Evolutionary conservation across 2,888 invertebrate species (phyloP).

Genomic region (Anorthoa munda): DNA sequence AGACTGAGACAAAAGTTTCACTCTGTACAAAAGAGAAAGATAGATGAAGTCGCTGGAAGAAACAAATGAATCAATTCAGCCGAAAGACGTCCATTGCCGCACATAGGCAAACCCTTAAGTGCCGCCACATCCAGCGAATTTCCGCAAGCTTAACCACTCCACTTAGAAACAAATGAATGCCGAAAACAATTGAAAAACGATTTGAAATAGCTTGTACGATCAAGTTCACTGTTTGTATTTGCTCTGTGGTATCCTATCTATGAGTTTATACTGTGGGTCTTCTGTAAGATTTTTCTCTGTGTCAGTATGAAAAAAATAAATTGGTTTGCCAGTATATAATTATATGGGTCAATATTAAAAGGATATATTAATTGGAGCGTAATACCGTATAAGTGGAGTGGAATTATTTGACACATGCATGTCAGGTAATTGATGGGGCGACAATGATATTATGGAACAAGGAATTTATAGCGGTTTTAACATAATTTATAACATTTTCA

Average conservation of each 20-base stretch:
- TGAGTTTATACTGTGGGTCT: neutral
- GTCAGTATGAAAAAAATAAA: slow-evolving; percentile 8
- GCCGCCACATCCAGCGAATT: no score
- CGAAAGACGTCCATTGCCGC: no score
- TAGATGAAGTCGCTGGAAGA: no score
- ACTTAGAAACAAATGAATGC: neutral
- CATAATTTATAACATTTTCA: slow-evolving; percentile 4
- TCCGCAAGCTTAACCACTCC: no score
- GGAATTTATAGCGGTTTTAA: slow-evolving; percentile 12
- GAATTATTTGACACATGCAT: slow-evolving; percentile 35
- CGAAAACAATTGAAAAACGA: neutral
- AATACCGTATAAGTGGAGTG: slow-evolving; percentile 7
- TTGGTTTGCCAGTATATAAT: slow-evolving; percentile 36
- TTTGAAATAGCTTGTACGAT: rapidly evolving
- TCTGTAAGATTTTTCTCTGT: slow-evolving; percentile 8
- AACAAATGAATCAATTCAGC: neutral
- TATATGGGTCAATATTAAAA: slow-evolving; percentile 37
- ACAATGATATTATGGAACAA: slow-evolving; percentile 15
- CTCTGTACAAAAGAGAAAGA: neutral
- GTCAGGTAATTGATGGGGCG: slow-evolving; percentile 17
- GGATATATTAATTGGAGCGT: slow-evolving; percentile 31
- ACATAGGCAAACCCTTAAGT: no score
- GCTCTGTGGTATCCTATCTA: neutral
- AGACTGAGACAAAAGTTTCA: slow-evolving; percentile 28
- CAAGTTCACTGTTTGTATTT: neutral